Percentiles rank a stretch among this genome's conserved stretches.
These are phyloP conservation scores for Lampris incognitus DNA, from an alignment of 2,113 vertebrate species.

Conservation along the genomic window DNA sequence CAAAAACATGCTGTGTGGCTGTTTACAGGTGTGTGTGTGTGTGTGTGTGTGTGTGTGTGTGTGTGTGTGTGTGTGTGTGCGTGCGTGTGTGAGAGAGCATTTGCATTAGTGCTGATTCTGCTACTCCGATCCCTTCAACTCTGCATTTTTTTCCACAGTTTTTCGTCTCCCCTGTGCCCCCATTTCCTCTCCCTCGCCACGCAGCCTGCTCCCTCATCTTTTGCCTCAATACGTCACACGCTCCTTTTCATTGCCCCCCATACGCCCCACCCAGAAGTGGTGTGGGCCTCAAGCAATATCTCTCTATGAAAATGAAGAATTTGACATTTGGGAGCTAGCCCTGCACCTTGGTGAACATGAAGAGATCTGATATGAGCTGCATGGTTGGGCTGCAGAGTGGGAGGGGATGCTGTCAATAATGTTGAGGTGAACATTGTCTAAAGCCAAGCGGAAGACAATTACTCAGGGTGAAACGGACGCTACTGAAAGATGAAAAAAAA, in stretches of 20 bases:
- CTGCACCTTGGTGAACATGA: slow-evolving; percentile 39
- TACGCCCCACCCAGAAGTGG: slow-evolving; percentile 12
- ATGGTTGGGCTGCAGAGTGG: slow-evolving; percentile 26
- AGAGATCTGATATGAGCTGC: slow-evolving; percentile 30
- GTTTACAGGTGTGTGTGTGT: slow-evolving; percentile 67
- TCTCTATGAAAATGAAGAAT: slow-evolving; percentile 44
- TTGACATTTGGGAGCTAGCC: slow-evolving; percentile 63
- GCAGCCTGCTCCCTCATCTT: slow-evolving; percentile 68
- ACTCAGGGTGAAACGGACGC: slow-evolving; percentile 31
- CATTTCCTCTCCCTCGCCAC: slow-evolving; percentile 67
- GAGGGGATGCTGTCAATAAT: slow-evolving; percentile 45
- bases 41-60: slow-evolving; percentile 28
- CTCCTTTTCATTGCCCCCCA: slow-evolving; percentile 68
- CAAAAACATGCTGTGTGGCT: slow-evolving; percentile 62
- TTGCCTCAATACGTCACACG: slow-evolving; percentile 73
- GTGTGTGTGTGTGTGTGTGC: not conserved
- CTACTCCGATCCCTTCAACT: slow-evolving; percentile 78
- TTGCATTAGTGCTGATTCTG: slow-evolving; percentile 84
- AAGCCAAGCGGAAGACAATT: slow-evolving; percentile 47
- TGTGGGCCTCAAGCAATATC: slow-evolving; percentile 36
- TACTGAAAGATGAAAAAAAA: slow-evolving; percentile 26
- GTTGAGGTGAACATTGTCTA: slow-evolving; percentile 20
- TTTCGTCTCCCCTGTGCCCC: slow-evolving; percentile 52
- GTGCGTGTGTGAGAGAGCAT: slow-evolving; percentile 55
- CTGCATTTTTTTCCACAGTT: slow-evolving; percentile 73